phyloP scores from a whole-genome alignment of 2,113 vertebrate genomes.

The Choloepus hoffmanni region DNA sequence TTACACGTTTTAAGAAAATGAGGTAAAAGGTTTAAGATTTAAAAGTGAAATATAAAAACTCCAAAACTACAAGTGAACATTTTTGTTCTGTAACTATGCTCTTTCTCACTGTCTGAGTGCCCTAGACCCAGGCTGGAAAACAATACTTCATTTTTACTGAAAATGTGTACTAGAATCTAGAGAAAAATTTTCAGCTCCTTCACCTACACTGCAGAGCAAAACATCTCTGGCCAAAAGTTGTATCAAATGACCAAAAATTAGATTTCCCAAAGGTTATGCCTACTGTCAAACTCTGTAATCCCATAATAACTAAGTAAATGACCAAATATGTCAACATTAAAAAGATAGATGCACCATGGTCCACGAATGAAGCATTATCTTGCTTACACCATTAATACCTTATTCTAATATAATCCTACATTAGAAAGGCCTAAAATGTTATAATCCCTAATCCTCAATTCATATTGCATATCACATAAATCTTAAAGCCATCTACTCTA shows the following conservation, averaged over 20 bases:
- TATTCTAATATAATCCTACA: neutral
- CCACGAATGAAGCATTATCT: neutral
- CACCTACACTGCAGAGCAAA: conserved; percentile 47
- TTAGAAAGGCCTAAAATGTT: neutral
- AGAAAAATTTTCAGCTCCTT: conserved; percentile 1
- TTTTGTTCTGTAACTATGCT: conserved; percentile 21
- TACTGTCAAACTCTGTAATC: neutral
- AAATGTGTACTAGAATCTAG: conserved; percentile 20
- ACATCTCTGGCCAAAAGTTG: neutral
- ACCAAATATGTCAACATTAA: conserved; percentile 29
- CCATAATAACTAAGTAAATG: neutral
- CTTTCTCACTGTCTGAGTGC: neutral
- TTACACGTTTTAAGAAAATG: neutral
- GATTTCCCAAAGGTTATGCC: conserved; percentile 5
- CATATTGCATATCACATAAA: conserved; percentile 4
- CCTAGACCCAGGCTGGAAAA: neutral
- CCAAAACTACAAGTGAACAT: conserved; percentile 6
- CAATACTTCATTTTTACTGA: neutral
- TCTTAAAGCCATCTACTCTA: neutral
- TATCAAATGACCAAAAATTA: conserved; percentile 29
- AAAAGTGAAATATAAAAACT: conserved; percentile 31
- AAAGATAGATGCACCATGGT: conserved; percentile 15
- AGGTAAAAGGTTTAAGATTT: neutral
- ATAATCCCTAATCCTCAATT: conserved; percentile 7
- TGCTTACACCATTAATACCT: neutral